Evolutionary conservation across 1,140 invertebrate species (phyloP), one percentile per base, ranked within the genome.

Genomic region (Platorchestia sp.): DNA sequence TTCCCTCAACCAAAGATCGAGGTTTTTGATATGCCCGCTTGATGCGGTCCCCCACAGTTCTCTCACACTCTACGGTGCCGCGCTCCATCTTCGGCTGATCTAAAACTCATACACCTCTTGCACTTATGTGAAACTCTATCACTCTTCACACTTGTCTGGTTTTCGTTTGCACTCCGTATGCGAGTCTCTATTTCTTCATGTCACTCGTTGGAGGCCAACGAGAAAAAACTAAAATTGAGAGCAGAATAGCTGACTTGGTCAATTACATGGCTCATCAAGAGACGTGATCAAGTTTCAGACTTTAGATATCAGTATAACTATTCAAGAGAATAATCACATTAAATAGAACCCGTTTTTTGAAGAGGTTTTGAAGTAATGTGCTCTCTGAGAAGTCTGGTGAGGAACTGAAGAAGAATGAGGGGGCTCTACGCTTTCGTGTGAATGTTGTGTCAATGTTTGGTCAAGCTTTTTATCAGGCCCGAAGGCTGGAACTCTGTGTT

Each of bases 321-420:
- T 75, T 75, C 59, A 75, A 75, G 27, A 75, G 7, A 36, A 75
- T 36, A 75, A 75, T 45, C 87, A 42, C 7, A 36, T 43, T 19
- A 90, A 14, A 19, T 90, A 41, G 19, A 42, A 36, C 5, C 41
- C 10, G n/a, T n/a, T 47, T 42, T 47, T 45, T 93, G 44, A 93
- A 10, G 45, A 93, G 40, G 19, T n/a, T 45, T 22, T 19, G 91
- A 3, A 89, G 43, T 44, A 44, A 47, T 45, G 91, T 40, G 43
- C 40, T 10, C 45, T 41, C 43, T 93, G 10, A 45, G 91, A 47
- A 44, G 91, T 93, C 45, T 45, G 36, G 45, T 44, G 43, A 36
- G 43, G 36, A 44, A 93, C 91, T 93, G 91, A 47, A 93, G 91
- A 93, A 93, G 91, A 93, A 93, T 45, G 91, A n/a, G 59, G 91